phyloP scores from a whole-genome alignment of 2,113 vertebrate genomes.

The Pelmatolapia mariae region DNA sequence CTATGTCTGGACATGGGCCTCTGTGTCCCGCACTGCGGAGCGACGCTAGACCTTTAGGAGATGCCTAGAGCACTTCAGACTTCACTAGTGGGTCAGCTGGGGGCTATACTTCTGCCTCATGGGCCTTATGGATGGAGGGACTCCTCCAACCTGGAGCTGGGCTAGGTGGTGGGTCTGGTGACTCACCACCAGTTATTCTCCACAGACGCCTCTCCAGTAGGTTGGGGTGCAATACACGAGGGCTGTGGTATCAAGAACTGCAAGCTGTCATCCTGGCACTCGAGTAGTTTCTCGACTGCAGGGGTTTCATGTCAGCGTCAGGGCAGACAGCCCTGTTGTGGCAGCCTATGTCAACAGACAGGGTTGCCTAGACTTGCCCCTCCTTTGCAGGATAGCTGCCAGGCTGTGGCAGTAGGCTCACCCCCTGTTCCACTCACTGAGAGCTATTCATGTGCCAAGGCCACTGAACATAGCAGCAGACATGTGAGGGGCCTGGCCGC shows the following conservation, averaged over 20 bases:
- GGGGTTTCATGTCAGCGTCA: not conserved
- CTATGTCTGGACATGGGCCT: not conserved
- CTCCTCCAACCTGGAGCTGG: not conserved
- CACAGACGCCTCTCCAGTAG: not conserved
- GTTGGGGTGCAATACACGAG: not conserved
- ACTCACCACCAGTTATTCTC: not conserved
- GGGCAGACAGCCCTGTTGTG: not conserved
- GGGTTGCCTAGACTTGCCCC: not conserved
- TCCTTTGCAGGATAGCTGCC: not conserved
- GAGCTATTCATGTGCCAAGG: not conserved
- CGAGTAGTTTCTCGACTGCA: not conserved
- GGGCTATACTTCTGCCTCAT: not conserved
- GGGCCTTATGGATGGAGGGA: not conserved
- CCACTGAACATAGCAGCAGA: not conserved
- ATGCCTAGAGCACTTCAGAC: not conserved
- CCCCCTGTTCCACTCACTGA: not conserved
- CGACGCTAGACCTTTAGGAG: accelerated
- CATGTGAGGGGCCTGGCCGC: not conserved
- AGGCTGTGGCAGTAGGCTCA: not conserved
- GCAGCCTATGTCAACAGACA: not conserved
- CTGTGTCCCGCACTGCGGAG: not conserved
- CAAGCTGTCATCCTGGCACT: not conserved
- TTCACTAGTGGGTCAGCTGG: not conserved
- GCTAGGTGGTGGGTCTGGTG: not conserved
- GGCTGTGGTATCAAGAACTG: not conserved